phyloP scores from a whole-genome alignment of 2,797 vertebrate genomes.

The Platyrinchus mystaceus region DNA sequence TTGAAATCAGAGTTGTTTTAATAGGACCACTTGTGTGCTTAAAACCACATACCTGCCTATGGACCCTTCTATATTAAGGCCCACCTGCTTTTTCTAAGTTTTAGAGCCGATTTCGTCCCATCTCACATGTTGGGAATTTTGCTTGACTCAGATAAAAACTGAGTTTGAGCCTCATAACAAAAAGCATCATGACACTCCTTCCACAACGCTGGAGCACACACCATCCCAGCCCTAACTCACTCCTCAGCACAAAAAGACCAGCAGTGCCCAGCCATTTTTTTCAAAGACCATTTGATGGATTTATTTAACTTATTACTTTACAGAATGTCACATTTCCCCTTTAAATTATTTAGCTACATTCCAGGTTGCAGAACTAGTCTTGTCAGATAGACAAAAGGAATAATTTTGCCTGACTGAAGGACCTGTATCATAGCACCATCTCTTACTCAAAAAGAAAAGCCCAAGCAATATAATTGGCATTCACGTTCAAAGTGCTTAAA shows the following conservation, averaged over 20 bases:
- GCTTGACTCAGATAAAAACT: not conserved
- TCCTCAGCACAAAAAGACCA: not conserved
- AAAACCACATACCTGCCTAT: not conserved
- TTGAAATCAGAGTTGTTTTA: not conserved
- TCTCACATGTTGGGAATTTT: not conserved
- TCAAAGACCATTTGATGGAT: not conserved
- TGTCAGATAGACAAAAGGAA: not conserved
- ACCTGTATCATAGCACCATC: not conserved
- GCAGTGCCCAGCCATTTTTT: not conserved
- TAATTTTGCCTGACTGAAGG: not conserved
- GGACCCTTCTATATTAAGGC: not conserved
- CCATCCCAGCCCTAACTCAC: no score
- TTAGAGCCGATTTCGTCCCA: not conserved
- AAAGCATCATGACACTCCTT: not conserved
- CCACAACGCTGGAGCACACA: accelerated
- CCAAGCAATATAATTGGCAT: constrained; percentile 49
- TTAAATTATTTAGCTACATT: not conserved
- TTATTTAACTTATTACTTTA: not conserved
- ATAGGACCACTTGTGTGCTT: not conserved
- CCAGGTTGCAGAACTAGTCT: not conserved
- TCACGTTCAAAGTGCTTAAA: constrained; percentile 27
- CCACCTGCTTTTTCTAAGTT: not conserved
- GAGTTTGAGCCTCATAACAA: not conserved
- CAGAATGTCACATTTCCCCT: not conserved
- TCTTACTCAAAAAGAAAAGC: constrained; percentile 37